These are phyloP conservation scores for Musca domestica DNA, from an alignment of 1,140 invertebrate genomes.

Conservation along the genomic window DNA sequence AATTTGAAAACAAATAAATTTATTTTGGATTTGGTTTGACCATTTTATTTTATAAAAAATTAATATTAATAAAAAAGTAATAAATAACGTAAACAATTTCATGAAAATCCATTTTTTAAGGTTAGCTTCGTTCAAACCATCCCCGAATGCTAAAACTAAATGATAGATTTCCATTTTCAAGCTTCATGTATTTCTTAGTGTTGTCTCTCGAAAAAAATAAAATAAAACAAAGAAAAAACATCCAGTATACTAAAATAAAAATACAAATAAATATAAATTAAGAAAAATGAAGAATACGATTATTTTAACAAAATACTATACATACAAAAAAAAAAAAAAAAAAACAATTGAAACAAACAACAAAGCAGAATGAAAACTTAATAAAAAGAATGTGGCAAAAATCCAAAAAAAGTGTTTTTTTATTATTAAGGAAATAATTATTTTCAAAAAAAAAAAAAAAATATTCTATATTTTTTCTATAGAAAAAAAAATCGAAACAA, in stretches of 20 bases:
- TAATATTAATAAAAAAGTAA: too few relatives aligned
- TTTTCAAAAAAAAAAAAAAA: not conserved
- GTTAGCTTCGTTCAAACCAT: too few relatives aligned
- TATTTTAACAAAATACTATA: slow-evolving; percentile 6
- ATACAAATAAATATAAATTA: not conserved
- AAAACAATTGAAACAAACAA: slow-evolving; percentile 1
- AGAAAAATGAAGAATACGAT: not conserved
- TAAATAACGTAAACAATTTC: slow-evolving; percentile 1
- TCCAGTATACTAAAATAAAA: too few relatives aligned
- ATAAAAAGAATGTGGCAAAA: slow-evolving; percentile 11
- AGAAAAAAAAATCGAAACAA: not conserved
- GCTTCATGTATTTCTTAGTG: too few relatives aligned
- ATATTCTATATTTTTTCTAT: not conserved
- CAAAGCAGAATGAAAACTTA: not conserved
- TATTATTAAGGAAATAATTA: not conserved
- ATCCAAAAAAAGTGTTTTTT: not conserved
- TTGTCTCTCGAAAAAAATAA: too few relatives aligned
- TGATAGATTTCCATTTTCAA: too few relatives aligned
- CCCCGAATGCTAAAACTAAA: too few relatives aligned
- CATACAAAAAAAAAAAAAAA: too few relatives aligned
- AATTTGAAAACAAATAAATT: not conserved
- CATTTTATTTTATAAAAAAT: too few relatives aligned
- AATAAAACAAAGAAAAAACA: too few relatives aligned
- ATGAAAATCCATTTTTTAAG: too few relatives aligned
- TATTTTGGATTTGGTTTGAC: too few relatives aligned